Percentiles rank a stretch among this genome's conserved stretches.
phyloP scores from a whole-genome alignment of 2,888 invertebrate genomes.

The Scaptomyza polygonia region DNA sequence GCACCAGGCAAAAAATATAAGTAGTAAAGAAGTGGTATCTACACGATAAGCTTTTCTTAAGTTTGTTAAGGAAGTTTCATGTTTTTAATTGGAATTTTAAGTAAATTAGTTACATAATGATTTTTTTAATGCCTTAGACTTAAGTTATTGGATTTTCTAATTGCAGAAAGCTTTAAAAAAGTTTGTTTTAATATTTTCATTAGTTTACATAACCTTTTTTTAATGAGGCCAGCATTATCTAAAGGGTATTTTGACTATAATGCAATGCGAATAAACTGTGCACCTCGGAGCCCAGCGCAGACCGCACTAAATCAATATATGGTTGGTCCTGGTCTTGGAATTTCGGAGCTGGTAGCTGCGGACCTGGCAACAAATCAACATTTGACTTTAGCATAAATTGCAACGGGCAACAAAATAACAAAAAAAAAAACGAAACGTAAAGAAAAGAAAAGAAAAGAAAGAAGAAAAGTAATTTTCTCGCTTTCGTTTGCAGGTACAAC shows the following conservation, averaged over 20 bases:
- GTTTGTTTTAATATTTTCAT: not conserved
- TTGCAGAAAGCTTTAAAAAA: not conserved
- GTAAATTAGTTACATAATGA: not conserved
- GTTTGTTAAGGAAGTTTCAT: not conserved
- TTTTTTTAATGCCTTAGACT: too few species aligned
- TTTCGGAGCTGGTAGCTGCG: constrained; percentile 1
- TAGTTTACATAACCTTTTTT: not conserved
- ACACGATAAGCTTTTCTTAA: constrained; percentile 7
- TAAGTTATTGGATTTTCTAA: not conserved
- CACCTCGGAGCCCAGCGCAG: constrained; percentile 11
- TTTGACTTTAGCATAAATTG: constrained; percentile 81
- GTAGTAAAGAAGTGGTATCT: not conserved
- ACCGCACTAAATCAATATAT: constrained; percentile 71
- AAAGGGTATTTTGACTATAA: constrained; percentile 19
- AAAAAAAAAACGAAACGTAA: constrained; percentile 4
- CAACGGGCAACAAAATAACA: constrained; percentile 62
- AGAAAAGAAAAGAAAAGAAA: not conserved
- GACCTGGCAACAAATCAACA: constrained; percentile 75
- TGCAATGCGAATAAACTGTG: constrained; percentile 29
- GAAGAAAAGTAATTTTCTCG: constrained; percentile 69
- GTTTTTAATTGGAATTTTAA: not conserved
- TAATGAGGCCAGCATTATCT: not conserved
- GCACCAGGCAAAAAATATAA: constrained; percentile 23
- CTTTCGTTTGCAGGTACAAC: constrained; percentile 62
- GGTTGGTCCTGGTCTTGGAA: constrained; percentile 14